Evolutionary conservation across 1,140 invertebrate genomes (phyloP), one percentile per base, ranked within the genome.

Genomic region (Dreissena polymorpha): DNA sequence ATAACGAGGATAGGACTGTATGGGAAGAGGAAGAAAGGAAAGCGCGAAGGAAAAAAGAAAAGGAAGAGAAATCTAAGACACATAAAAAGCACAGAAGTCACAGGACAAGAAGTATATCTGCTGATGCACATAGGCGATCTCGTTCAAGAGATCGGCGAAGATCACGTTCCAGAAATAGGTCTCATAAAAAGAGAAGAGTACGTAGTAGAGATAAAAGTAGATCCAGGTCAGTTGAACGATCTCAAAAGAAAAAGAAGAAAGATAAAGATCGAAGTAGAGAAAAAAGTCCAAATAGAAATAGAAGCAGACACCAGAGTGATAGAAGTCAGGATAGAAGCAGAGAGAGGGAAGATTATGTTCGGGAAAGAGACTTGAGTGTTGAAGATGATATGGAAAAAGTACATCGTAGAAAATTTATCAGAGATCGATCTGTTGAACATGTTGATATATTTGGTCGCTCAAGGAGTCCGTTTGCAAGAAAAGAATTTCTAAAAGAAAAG

Each of bases 241-340:
- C 70, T 39, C 25, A 89, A 23, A 91, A 91, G 72, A 89, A 87
- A 55, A 90, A 91, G 39, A 90, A 92, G 63, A 90, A 90, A 65
- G 68, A 81, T 60, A 68, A 69, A 60, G 82, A 83, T 64, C 86
- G 90, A 91, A 79, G 89, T 84, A 90, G 74, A 57, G 13, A 51
- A 0, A 51, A 69, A 55, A 64, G 57, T 78, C 86, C 67, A 84
- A 84, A 10, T 84, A 84, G 81, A 70, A 82, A 81, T 83, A 87
- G 79, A 50, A n/a, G 29, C 21, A 53, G 79, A 14, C n/a, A n/a
- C n/a, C n/a, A n/a, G n/a, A n/a, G n/a, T n/a, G 70, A 67, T 14
- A 57, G 70, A 50, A 63, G 55, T 1, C 57, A 55, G n/a, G 57
- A 64, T 80, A 92, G 89, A 88, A 75, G 67, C 65, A 76, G 84